Evolutionary conservation across 2,888 invertebrate genomes (phyloP), one percentile per base, ranked within the genome.

Genomic region (Epinotia brunnichana): DNA sequence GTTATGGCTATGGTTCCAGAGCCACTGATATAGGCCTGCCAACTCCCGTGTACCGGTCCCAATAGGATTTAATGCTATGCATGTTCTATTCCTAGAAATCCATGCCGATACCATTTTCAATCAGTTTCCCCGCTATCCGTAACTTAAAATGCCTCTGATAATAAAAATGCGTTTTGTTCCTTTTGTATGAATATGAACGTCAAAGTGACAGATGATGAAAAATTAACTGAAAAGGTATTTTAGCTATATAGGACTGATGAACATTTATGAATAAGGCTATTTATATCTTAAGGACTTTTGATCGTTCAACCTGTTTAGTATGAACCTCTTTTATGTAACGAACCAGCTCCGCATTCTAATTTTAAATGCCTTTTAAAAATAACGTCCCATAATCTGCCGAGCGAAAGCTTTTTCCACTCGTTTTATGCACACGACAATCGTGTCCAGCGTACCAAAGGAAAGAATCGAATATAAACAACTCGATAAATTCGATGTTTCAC

Each of bases 401-500:
- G 13, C 21, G 17, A 64, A 35, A 56, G 54, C 54, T 66, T 41
- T 66, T 66, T 56, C 53, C 9, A 61, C 39, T 64, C 54, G 35
- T 66, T 56, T 66, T 66, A 63, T 63, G 66, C 54, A 66, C 66
- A 66, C 66, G 54, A 66, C 39, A 66, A 66, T 66, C 41, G 56
- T 66, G 66, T 41, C n/a, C 69, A 51, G 56, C 15, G 64, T 70
- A 57, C 41, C 39, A 60, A 53, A 60, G 51, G 57, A 70, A 48
- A 70, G 35, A 63, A 48, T 63, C 70, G 70, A 63, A 63, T 56
- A 63, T 69, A 70, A 70, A 70, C 70, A 63, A 63, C 21, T 70
- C 70, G 48, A 70, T 63, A 70, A 70, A 70, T 35, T 70, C 56
- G 21, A 70, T 70, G 62, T 56, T 63, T 56, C 29, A 54, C 69